phyloP scores from a whole-genome alignment of 2,888 invertebrate genomes.

The Andrena bucephala region DNA sequence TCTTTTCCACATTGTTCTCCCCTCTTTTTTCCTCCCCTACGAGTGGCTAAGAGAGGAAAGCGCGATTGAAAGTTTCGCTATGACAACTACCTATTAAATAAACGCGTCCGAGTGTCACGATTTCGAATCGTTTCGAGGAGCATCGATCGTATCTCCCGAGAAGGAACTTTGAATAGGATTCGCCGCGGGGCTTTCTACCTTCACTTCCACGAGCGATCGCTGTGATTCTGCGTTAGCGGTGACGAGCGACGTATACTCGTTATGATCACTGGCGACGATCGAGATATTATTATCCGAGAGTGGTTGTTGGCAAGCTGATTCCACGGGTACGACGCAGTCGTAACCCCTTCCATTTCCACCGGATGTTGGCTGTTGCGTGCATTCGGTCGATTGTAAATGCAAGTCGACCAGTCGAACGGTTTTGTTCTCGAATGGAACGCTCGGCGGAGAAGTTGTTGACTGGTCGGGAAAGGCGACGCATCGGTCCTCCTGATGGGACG shows the following conservation, averaged over 20 bases:
- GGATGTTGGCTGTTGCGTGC: not conserved
- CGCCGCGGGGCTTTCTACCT: slow-evolving; percentile 71
- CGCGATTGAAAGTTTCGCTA: too few relatives aligned
- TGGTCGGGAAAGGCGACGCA: not conserved
- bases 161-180: not conserved
- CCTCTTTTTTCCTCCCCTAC: too few relatives aligned
- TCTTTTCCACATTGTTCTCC: too few relatives aligned
- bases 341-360: not conserved
- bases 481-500: not conserved
- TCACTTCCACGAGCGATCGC: slow-evolving; percentile 70
- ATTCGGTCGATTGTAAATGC: not conserved
- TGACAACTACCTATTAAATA: too few relatives aligned
- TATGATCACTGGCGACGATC: not conserved
- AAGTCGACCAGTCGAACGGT: not conserved
- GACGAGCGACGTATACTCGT: not conserved
- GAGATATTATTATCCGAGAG: not conserved
- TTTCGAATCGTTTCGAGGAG: not conserved
- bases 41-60: too few relatives aligned
- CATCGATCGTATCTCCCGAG: not conserved
- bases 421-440: not conserved
- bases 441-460: not conserved
- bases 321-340: not conserved
- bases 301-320: not conserved
- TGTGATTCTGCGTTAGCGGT: not conserved
- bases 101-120: slow-evolving; percentile 15